Conservation (phyloP, 2,797 vertebrate species). For the Lithobates pipiens region DNA sequence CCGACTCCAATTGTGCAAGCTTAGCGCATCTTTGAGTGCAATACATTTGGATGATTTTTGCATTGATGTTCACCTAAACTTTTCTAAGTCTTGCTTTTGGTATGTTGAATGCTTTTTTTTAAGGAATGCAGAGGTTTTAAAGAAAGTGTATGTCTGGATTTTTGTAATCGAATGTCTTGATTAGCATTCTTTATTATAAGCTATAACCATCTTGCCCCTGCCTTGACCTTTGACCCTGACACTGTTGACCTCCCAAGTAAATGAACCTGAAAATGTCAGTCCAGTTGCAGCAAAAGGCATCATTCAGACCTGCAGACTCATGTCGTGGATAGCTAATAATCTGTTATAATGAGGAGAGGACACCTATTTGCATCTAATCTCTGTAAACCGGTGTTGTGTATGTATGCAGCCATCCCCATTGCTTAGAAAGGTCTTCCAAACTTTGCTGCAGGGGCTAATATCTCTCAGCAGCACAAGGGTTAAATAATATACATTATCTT, state of each 20-base stretch:
- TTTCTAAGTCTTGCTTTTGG: background rate
- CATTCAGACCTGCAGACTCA: background rate
- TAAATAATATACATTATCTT: slow-evolving; percentile 13
- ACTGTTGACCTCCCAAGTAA: background rate
- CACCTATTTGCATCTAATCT: background rate
- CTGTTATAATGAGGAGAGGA: background rate
- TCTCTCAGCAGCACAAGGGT: background rate
- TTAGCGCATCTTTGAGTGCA: too few relatives aligned
- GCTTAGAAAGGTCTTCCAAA: background rate
- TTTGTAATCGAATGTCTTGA: background rate
- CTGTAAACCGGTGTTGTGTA: background rate
- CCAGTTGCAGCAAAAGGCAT: background rate
- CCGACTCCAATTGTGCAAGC: too few relatives aligned
- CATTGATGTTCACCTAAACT: background rate
- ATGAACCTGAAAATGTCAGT: background rate
- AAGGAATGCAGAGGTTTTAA: too few relatives aligned
- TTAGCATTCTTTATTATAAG: background rate
- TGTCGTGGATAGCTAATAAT: background rate
- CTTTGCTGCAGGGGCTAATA: background rate
- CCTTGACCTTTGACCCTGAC: slow-evolving; percentile 8
- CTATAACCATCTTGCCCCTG: background rate
- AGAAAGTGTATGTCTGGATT: background rate
- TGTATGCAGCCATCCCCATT: background rate
- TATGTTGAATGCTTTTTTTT: too few relatives aligned
- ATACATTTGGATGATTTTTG: too few relatives aligned